These are phyloP conservation scores for Tapirus indicus DNA, from an alignment of 2,797 vertebrate genomes.

Conservation along the genomic window DNA sequence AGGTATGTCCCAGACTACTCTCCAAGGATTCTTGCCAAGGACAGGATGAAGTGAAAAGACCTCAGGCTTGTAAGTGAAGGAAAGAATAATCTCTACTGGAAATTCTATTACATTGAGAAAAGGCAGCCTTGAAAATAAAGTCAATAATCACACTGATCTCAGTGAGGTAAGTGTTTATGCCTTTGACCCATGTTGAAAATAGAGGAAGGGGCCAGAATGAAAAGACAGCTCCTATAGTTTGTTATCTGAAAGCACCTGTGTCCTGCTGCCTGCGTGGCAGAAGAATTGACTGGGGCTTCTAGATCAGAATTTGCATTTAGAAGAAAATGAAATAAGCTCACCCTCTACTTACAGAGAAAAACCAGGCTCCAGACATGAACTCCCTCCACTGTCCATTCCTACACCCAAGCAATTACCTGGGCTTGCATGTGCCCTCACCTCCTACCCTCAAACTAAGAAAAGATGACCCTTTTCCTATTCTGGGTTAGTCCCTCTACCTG, in stretches of 20 bases:
- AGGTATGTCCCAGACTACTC: conserved; percentile 66
- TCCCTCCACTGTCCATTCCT: background rate
- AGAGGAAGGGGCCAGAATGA: background rate
- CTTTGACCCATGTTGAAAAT: background rate
- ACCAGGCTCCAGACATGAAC: background rate
- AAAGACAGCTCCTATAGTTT: background rate
- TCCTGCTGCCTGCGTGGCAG: background rate
- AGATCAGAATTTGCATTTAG: background rate
- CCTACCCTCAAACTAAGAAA: background rate
- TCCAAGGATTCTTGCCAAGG: conserved; percentile 67
- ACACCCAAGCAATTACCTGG: background rate
- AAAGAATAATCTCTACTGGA: background rate
- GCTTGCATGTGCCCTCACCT: background rate
- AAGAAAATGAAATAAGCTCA: background rate
- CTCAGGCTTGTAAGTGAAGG: background rate
- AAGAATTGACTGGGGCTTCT: background rate
- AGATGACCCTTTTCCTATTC: background rate
- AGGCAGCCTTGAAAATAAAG: conserved; percentile 41
- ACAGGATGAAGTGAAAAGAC: conserved; percentile 22
- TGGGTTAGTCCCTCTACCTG: background rate
- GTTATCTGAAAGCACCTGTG: background rate
- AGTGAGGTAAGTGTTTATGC: background rate
- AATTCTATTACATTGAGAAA: conserved; percentile 19
- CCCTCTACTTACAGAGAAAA: background rate
- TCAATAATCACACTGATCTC: background rate